A percentile compares a stretch with the other conserved stretches of the same genome.
These are phyloP conservation scores for Champsocephalus gunnari DNA, from an alignment of 2,797 vertebrate species.

Conservation along the genomic window DNA sequence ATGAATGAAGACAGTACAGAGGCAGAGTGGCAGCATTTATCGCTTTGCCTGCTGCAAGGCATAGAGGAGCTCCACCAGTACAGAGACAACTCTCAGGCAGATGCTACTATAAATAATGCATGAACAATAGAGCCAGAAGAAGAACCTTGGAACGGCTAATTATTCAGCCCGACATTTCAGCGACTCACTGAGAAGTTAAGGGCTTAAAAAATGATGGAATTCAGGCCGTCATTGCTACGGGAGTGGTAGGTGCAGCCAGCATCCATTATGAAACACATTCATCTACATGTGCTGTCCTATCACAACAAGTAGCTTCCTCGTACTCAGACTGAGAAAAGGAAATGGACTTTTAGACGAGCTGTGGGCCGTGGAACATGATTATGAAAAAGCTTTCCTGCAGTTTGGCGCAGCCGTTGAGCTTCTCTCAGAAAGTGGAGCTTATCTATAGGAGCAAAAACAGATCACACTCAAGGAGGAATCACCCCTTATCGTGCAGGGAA, in stretches of 20 bases:
- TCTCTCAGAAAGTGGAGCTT: conserved; percentile 22
- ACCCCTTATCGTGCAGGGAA: conserved; percentile 52
- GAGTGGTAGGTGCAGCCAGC: conserved; percentile 30
- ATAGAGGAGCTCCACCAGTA: conserved; percentile 62
- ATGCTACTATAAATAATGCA: conserved; percentile 85
- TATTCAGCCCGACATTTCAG: conserved; percentile 81
- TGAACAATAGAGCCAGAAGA: conserved; percentile 77
- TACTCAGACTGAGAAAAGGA: not conserved
- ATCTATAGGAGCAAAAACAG: conserved; percentile 40
- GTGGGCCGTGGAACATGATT: conserved; percentile 23
- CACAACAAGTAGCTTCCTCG: conserved; percentile 30
- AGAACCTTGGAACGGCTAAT: conserved; percentile 80
- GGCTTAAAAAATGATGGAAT: conserved; percentile 50
- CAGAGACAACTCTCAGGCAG: conserved; percentile 76
- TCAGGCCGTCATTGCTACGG: conserved; percentile 33
- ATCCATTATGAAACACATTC: conserved; percentile 49
- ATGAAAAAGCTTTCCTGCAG: conserved; percentile 32
- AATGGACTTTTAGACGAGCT: conserved; percentile 31
- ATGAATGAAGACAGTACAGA: conserved; percentile 46
- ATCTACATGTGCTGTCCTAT: conserved; percentile 35
- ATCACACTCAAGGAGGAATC: conserved; percentile 71
- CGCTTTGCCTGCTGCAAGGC: conserved; percentile 53
- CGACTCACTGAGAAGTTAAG: conserved; percentile 62
- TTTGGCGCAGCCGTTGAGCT: conserved; percentile 31
- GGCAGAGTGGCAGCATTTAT: conserved; percentile 59